phyloP scores from a whole-genome alignment of 2,888 invertebrate genomes.

The Eupeodes latifasciatus region DNA sequence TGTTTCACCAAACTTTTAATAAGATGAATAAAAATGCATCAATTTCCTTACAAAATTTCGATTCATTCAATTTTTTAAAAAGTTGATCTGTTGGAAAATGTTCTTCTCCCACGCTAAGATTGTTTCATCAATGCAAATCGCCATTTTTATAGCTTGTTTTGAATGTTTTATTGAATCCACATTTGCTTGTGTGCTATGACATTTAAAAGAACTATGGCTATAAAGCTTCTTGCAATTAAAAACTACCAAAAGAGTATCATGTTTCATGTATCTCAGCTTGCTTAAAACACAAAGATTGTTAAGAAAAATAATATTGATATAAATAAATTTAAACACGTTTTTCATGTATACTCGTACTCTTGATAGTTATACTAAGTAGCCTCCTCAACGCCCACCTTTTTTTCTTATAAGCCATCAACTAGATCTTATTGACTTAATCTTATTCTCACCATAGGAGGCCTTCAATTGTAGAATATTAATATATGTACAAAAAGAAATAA shows the following conservation, averaged over 20 bases:
- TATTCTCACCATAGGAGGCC: slow-evolving; percentile 15
- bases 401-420: not conserved
- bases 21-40: too few relatives aligned
- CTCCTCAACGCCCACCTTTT: slow-evolving; percentile 21
- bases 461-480: slow-evolving; percentile 30
- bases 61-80: too few relatives aligned
- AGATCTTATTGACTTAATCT: slow-evolving; percentile 28
- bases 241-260: not conserved
- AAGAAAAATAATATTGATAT: not conserved
- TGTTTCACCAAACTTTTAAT: too few relatives aligned
- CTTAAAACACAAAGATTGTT: not conserved
- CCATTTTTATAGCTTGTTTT: too few relatives aligned
- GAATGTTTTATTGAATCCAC: too few relatives aligned
- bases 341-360: not conserved
- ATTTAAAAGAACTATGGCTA: not conserved
- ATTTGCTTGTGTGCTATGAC: not conserved
- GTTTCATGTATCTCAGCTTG: not conserved
- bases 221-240: not conserved
- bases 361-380: not conserved
- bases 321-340: slow-evolving; percentile 23
- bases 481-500: not conserved
- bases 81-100: too few relatives aligned
- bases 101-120: too few relatives aligned
- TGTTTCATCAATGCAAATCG: too few relatives aligned
- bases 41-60: too few relatives aligned